Conservation (phyloP, 2,797 vertebrate species). For the Notoglanidium macrostoma region DNA sequence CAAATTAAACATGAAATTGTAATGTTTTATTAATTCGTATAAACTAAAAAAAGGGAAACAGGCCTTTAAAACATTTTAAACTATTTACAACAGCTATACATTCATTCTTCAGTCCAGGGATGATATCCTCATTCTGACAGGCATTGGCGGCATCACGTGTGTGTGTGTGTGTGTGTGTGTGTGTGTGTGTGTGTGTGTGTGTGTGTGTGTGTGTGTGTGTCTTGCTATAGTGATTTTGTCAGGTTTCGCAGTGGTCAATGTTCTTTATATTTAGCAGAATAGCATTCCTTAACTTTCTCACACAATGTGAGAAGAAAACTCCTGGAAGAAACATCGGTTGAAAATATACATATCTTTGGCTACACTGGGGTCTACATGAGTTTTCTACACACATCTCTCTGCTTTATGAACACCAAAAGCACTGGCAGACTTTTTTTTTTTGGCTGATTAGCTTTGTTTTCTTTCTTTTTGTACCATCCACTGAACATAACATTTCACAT, state of each 20-base stretch:
- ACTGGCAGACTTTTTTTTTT: neutral
- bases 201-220: neutral
- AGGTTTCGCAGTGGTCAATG: neutral
- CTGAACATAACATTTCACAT: neutral
- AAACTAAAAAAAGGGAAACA: neutral
- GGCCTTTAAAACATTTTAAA: neutral
- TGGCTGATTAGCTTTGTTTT: neutral
- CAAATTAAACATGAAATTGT: neutral
- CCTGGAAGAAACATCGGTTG: neutral
- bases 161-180: neutral
- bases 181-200: neutral
- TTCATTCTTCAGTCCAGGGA: neutral
- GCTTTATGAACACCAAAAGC: neutral
- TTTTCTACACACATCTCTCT: neutral
- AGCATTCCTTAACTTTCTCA: neutral
- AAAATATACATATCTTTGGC: neutral
- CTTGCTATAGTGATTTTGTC: neutral
- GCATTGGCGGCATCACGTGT: neutral
- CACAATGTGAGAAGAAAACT: neutral
- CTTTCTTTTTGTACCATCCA: neutral
- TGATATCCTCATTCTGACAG: neutral
- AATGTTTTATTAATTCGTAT: neutral
- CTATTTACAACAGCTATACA: neutral
- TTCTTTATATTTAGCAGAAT: neutral
- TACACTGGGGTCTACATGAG: neutral